phyloP scores from a whole-genome alignment of 2,113 vertebrate species.

The Eretmodus cyanostictus region DNA sequence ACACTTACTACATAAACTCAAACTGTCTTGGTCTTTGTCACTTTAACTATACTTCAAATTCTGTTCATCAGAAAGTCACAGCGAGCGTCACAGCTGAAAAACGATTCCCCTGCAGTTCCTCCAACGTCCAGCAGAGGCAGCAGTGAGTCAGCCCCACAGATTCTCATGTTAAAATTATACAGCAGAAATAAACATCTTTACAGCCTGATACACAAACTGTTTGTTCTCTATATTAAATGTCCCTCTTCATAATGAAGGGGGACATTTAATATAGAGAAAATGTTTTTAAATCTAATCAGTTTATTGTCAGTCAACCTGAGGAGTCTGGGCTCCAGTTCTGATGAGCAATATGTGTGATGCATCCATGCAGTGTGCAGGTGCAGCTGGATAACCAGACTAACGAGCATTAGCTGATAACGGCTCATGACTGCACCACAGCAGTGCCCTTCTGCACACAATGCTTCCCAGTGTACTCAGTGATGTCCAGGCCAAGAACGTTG shows the following conservation, averaged over 20 bases:
- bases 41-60: neutral
- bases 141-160: neutral
- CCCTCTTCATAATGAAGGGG: neutral
- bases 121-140: neutral
- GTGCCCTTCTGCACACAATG: constrained; percentile 53
- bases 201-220: neutral
- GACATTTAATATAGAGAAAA: neutral
- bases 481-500: constrained; percentile 74
- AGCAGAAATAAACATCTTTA: neutral
- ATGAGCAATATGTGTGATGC: neutral
- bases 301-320: neutral
- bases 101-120: neutral
- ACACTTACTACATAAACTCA: neutral
- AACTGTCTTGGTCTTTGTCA: neutral
- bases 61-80: neutral
- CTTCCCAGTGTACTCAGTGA: constrained; percentile 73
- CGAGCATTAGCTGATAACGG: constrained; percentile 27
- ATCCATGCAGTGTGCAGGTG: neutral
- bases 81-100: neutral
- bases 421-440: neutral
- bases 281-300: neutral
- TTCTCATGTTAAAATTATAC: neutral
- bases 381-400: neutral
- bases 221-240: neutral
- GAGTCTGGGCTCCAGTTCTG: neutral